These are phyloP conservation scores for Trissolcus brochymenae DNA, from an alignment of 2,888 invertebrate species.

Conservation along the genomic window DNA sequence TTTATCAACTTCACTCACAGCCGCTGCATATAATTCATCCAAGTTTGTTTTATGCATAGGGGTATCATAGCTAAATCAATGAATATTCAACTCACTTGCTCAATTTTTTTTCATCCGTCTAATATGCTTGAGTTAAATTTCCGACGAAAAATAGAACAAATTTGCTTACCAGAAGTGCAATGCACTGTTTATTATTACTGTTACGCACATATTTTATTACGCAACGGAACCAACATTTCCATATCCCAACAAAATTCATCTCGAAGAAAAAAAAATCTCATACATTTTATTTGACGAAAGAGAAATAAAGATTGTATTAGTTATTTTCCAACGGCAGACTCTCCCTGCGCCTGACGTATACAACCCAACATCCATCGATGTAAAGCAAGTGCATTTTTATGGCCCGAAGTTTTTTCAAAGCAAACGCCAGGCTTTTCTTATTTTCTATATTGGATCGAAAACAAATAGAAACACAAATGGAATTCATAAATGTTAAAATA, in stretches of 20 bases:
- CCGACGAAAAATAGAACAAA: background rate
- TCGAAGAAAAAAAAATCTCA: no score
- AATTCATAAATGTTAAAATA: background rate
- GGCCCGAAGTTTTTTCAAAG: slow-evolving; percentile 23
- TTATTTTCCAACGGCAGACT: slow-evolving; percentile 9
- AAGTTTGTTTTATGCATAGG: slow-evolving; percentile 40
- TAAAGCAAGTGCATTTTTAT: slow-evolving; percentile 55
- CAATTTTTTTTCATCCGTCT: slow-evolving; percentile 3
- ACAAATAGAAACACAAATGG: background rate
- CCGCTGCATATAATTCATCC: slow-evolving; percentile 27
- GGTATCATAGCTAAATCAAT: slow-evolving; percentile 20
- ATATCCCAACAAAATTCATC: no score
- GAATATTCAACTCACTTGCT: slow-evolving; percentile 30
- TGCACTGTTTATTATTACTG: no score
- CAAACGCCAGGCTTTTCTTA: slow-evolving; percentile 5
- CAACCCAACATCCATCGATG: slow-evolving; percentile 66
- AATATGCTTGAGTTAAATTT: background rate
- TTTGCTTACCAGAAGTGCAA: no score
- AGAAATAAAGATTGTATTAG: slow-evolving; percentile 20
- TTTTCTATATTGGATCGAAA: slow-evolving; percentile 14
- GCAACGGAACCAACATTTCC: no score
- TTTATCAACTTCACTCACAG: slow-evolving; percentile 32
- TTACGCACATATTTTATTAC: no score
- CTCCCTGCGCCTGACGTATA: slow-evolving; percentile 61
- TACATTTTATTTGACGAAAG: slow-evolving; percentile 4